A percentile compares a stretch with the other conserved stretches of the same genome.
phyloP scores from a whole-genome alignment of 1,140 invertebrate genomes.

The Cepaea nemoralis region DNA sequence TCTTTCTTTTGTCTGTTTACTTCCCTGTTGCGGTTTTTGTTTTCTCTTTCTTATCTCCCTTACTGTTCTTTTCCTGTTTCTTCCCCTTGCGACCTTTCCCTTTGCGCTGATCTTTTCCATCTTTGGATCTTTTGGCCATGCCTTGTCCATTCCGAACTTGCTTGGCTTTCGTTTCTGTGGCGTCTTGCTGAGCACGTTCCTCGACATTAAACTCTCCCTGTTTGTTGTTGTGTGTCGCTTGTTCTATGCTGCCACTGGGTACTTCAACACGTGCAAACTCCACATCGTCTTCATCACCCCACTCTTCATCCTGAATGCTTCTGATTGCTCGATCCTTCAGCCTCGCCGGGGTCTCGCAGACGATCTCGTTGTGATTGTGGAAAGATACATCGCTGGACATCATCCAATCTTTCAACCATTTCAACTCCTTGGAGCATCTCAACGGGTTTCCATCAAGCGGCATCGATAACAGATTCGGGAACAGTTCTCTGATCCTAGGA shows the following conservation, averaged over 20 bases:
- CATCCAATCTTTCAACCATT: constrained; percentile 72
- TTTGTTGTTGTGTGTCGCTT: background rate
- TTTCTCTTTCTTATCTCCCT: background rate
- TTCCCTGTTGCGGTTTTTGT: background rate
- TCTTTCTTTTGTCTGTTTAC: background rate
- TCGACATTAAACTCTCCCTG: background rate
- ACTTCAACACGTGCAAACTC: background rate
- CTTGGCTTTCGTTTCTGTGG: background rate
- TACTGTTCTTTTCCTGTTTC: background rate
- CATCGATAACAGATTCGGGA: constrained; percentile 77
- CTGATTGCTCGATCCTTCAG: constrained; percentile 50
- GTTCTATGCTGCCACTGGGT: background rate
- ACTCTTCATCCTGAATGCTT: constrained; percentile 42
- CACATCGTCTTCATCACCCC: constrained; percentile 31
- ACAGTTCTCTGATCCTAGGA: constrained; percentile 79
- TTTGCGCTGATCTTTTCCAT: background rate
- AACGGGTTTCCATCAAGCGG: constrained; percentile 72
- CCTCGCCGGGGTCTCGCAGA: constrained; percentile 55
- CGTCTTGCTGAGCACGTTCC: background rate
- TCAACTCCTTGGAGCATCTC: constrained; percentile 69
- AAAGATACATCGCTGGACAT: constrained; percentile 56
- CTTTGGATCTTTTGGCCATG: background rate
- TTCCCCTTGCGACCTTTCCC: background rate
- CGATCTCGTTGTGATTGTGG: constrained; percentile 51
- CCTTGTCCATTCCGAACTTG: constrained; percentile 26